phyloP scores from a whole-genome alignment of 2,888 invertebrate genomes.

The Octodonta nipae region DNA sequence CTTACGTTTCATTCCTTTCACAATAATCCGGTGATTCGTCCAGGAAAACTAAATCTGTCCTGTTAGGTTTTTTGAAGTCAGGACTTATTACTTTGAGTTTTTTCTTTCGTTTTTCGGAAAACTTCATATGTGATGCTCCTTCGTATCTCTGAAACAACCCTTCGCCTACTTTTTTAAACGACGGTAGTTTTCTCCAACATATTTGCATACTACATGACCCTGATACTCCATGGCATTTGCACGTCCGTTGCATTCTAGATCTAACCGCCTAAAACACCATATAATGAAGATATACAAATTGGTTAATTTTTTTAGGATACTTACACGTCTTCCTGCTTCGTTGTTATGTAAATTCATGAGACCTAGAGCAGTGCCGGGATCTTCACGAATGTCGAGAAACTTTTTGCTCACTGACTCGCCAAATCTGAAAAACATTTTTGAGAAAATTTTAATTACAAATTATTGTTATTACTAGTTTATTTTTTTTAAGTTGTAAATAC shows the following conservation, averaged over 20 bases:
- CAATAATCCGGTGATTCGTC: conserved; percentile 88
- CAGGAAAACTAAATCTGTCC: conserved; percentile 79
- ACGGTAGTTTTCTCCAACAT: conserved; percentile 75
- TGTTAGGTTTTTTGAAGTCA: conserved; percentile 74
- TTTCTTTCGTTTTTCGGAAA: conserved; percentile 47
- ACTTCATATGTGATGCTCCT: conserved; percentile 72
- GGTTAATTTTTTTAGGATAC: no score
- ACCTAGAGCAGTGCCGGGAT: conserved; percentile 55
- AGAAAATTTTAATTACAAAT: no score
- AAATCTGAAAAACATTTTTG: no score
- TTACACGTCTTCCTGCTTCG: conserved; percentile 77
- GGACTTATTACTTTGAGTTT: conserved; percentile 60
- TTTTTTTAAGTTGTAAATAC: no score
- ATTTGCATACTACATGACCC: conserved; percentile 82
- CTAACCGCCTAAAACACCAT: conserved; percentile 44
- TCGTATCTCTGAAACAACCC: conserved; percentile 69
- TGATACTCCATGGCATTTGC: conserved; percentile 90
- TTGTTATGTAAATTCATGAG: conserved; percentile 87
- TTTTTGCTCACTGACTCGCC: conserved; percentile 74
- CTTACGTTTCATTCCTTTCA: conserved; percentile 70
- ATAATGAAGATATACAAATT: not conserved
- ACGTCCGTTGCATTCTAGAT: conserved; percentile 70
- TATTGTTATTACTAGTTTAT: no score
- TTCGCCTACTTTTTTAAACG: conserved; percentile 64
- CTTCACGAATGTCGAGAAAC: conserved; percentile 73